Base-by-base conservation (phyloP, 1,140 invertebrate genomes). In the Cydia amplana region DNA sequence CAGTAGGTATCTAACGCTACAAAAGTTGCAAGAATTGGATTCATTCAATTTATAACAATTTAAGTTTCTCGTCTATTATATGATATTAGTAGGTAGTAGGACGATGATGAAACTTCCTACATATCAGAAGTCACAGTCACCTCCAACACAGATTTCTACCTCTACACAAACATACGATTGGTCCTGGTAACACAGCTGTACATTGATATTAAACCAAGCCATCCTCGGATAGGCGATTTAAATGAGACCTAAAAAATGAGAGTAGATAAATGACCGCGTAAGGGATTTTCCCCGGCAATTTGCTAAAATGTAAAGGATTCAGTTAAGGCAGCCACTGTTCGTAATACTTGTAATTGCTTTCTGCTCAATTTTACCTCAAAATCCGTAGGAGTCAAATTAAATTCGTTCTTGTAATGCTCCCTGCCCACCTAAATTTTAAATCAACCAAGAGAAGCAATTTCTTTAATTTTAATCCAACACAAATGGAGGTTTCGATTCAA, bases 141-240 rank as follows among this genome's bases (percentile, higher is more conserved):
- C 23, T 60, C 77, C 74, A 76, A 76, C 75, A 81, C 76, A 74
- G 73, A 72, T 78, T 32, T 73, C 77, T 78, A 82, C 82, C 85
- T 79, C 76, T 77, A 80, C 77, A 82, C 55, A 84, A 23, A 60
- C n/a, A 60, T 60, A 60, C 51, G 20, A 60, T 20, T 60, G 55
- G 9, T 23, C 55, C 18, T 23, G 20, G 20, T 60, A 60, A 60
- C 55, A 60, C 55, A 60, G 55, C 20, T 60, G 82, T 85, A 85
- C 87, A 91, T 84, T 87, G 77, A 87, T 85, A 86, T 87, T 80
- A 88, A 85, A 89, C 85, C 87, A 90, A 90, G 89, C 88, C 81
- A 85, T 77, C 78, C 82, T 75, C 82, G 83, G 81, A 80, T 77
- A 80, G 72, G 77, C 83, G 81, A 78, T 85, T 84, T 83, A 87